Evolutionary conservation across 2,797 vertebrate species (phyloP).

Genomic region (Cossypha heuglini): DNA sequence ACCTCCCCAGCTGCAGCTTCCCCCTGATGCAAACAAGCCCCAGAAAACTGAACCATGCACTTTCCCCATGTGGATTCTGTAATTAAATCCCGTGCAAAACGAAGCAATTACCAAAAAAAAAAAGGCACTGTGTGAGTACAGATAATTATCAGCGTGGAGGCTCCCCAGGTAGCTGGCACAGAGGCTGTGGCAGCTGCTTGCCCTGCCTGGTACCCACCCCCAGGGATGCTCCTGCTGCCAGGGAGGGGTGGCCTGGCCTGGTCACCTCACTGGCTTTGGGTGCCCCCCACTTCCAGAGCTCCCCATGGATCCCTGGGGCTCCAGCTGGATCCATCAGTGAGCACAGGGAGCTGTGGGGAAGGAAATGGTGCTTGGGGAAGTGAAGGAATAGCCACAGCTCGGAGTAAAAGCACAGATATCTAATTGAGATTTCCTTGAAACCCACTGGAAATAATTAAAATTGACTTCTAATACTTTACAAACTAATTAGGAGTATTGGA

Average conservation of each 20-base stretch:
- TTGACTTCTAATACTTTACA: constrained; percentile 64
- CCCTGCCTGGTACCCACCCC: not conserved
- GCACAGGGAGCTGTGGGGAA: not conserved
- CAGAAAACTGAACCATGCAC: fast-evolving
- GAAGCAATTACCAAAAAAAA: constrained; percentile 7
- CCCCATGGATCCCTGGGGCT: fast-evolving
- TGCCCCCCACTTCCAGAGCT: not conserved
- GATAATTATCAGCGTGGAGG: not conserved
- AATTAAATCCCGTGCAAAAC: constrained; percentile 25
- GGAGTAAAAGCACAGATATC: not conserved
- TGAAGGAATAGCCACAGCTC: not conserved
- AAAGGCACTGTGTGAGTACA: not conserved
- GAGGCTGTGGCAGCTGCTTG: not conserved
- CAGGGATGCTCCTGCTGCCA: not conserved
- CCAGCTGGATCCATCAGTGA: not conserved
- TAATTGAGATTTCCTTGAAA: constrained; percentile 63
- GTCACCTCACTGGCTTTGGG: not conserved
- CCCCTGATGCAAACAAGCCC: fast-evolving
- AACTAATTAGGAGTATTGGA: constrained; percentile 68
- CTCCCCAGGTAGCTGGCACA: not conserved
- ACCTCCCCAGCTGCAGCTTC: not conserved
- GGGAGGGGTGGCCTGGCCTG: not conserved
- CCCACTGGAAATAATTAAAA: constrained; percentile 66
- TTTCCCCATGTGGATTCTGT: not conserved
- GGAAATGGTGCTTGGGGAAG: not conserved